These are phyloP conservation scores for Nicator chloris DNA, from an alignment of 2,113 vertebrate genomes.

Conservation along the genomic window DNA sequence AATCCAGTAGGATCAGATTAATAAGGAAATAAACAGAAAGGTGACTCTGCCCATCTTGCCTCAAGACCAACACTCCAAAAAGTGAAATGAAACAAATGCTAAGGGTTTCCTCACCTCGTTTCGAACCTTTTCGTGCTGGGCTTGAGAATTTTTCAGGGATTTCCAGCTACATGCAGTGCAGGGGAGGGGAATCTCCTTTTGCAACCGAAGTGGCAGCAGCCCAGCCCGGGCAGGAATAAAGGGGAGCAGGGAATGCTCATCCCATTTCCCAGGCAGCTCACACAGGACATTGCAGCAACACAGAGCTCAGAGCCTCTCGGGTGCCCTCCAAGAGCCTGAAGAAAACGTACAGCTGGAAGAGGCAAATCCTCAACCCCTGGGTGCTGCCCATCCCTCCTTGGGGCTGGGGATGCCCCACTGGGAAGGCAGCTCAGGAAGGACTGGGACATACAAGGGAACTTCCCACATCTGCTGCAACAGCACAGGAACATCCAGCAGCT, in stretches of 20 bases:
- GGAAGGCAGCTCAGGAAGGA: not conserved
- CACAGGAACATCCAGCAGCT: not conserved
- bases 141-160: not conserved
- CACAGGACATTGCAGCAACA: not conserved
- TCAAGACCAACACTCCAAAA: not conserved
- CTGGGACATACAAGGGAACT: not conserved
- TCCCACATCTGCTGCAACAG: not conserved
- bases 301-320: rapidly evolving
- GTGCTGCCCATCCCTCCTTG: not conserved
- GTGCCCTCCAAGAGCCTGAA: not conserved
- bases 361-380: not conserved
- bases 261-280: not conserved
- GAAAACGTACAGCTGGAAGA: rapidly evolving
- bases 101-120: rapidly evolving
- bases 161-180: not conserved
- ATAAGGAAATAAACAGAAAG: not conserved
- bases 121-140: not conserved
- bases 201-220: not conserved
- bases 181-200: not conserved
- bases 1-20: not conserved
- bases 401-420: not conserved
- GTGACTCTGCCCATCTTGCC: not conserved
- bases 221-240: rapidly evolving
- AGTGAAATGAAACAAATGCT: not conserved
- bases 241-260: not conserved